phyloP scores from a whole-genome alignment of 2,113 vertebrate genomes.

The Paracanthobrama guichenoti region DNA sequence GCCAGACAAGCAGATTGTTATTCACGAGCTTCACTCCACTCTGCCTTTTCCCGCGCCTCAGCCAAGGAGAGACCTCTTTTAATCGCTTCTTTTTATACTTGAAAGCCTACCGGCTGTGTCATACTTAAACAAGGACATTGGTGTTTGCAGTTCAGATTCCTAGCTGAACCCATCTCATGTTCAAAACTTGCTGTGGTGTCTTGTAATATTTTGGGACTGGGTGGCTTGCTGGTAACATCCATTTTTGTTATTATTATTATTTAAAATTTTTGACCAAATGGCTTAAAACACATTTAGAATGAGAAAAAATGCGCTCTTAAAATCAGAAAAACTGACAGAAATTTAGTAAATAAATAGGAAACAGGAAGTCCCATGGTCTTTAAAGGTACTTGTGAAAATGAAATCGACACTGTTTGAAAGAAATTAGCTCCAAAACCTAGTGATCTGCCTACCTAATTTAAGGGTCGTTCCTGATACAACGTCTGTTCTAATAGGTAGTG shows the following conservation, averaged over 20 bases:
- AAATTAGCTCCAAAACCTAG: not conserved
- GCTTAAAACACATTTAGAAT: slow-evolving; percentile 46
- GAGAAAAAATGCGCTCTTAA: slow-evolving; percentile 43
- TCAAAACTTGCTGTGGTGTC: slow-evolving; percentile 69
- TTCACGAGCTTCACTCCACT: slow-evolving; percentile 70
- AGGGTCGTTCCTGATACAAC: not conserved
- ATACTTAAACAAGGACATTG: slow-evolving; percentile 67
- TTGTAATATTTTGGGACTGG: slow-evolving; percentile 57
- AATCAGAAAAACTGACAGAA: slow-evolving; percentile 28
- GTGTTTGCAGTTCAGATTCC: slow-evolving; percentile 68
- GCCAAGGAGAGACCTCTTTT: slow-evolving; percentile 79
- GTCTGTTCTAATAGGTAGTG: not conserved
- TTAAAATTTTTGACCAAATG: slow-evolving; percentile 33
- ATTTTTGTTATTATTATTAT: slow-evolving; percentile 34
- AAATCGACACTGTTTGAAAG: slow-evolving; percentile 6
- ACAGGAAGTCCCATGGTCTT: slow-evolving; percentile 22
- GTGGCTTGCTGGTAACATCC: slow-evolving; percentile 43
- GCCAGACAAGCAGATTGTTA: slow-evolving; percentile 75
- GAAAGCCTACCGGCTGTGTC: slow-evolving; percentile 69
- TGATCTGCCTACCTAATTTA: not conserved
- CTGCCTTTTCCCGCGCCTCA: slow-evolving; percentile 75
- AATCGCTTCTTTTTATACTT: slow-evolving; percentile 78
- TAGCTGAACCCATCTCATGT: slow-evolving; percentile 64
- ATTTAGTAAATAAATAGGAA: not conserved
- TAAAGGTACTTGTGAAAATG: slow-evolving; percentile 11